Percentiles rank a stretch among this genome's conserved stretches.
Conservation (phyloP, 2,888 invertebrate species). For the Dasysyrphus albostriatus region DNA sequence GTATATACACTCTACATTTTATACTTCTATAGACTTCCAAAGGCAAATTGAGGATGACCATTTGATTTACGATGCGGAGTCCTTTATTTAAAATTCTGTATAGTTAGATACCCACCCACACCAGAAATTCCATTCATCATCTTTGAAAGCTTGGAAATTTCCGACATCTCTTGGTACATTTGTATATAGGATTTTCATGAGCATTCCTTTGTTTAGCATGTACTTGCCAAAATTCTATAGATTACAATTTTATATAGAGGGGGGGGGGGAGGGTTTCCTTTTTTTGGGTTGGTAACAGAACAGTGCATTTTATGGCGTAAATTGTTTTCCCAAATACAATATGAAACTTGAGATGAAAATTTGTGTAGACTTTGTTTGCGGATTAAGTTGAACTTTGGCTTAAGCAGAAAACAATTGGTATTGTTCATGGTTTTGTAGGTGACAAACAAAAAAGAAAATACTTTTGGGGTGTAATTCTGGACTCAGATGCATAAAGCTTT, state of each 20-base stretch:
- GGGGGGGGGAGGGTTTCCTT: neutral
- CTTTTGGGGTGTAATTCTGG: neutral
- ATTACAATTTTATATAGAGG: neutral
- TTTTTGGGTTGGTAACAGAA: neutral
- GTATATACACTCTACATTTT: neutral
- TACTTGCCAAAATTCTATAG: conserved; percentile 16
- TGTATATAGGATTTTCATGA: neutral
- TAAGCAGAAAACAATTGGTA: neutral
- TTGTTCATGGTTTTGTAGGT: conserved; percentile 13
- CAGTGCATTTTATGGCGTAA: conserved; percentile 24
- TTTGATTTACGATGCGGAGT: conserved; percentile 62
- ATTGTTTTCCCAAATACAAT: conserved; percentile 19
- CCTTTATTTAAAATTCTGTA: conserved; percentile 29
- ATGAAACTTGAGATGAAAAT: conserved; percentile 10
- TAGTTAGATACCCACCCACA: neutral
- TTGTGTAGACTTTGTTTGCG: neutral
- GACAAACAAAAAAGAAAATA: conserved; percentile 12
- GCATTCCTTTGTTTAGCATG: conserved; percentile 1
- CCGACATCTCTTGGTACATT: conserved; percentile 5
- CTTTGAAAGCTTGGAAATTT: conserved; percentile 42
- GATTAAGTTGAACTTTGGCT: neutral
- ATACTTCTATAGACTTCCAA: neutral
- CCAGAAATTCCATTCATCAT: conserved; percentile 58
- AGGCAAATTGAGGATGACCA: conserved; percentile 62
- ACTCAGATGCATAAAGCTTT: neutral